A percentile compares a stretch with the other conserved stretches of the same genome.
phyloP scores from a whole-genome alignment of 2,113 vertebrate species.

The Bubo scandiacus region DNA sequence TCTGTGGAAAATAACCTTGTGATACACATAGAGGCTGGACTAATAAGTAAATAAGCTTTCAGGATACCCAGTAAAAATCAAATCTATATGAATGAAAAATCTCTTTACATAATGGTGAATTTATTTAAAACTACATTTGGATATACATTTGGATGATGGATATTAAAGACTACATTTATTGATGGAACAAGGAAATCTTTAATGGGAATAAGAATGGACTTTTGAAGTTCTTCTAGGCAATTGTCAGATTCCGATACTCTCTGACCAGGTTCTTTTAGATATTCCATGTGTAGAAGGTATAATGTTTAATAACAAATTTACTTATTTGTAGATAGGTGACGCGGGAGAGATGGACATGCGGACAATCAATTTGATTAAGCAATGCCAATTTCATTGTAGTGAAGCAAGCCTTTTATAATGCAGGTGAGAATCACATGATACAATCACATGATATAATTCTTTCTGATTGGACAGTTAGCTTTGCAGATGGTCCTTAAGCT shows the following conservation, averaged over 20 bases:
- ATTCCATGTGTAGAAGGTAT: fast-evolving
- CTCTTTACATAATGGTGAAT: neutral
- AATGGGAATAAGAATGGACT: neutral
- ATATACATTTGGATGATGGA: too few relatives aligned
- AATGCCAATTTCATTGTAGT: too few relatives aligned
- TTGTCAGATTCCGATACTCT: neutral
- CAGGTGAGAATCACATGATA: too few relatives aligned
- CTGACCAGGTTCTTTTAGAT: neutral
- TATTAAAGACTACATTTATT: neutral
- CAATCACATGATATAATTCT: too few relatives aligned
- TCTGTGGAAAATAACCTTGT: neutral
- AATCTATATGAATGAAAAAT: neutral
- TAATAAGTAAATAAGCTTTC: neutral
- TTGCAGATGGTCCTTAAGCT: too few relatives aligned
- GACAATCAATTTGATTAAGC: too few relatives aligned
- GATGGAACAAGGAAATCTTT: neutral
- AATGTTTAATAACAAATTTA: neutral
- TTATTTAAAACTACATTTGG: neutral
- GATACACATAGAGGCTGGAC: neutral
- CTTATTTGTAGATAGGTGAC: neutral
- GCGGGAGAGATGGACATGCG: too few relatives aligned
- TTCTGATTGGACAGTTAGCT: too few relatives aligned
- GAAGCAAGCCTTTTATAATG: too few relatives aligned
- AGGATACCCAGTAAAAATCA: neutral
- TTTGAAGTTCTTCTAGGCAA: neutral